These are phyloP conservation scores for Grammomys dolichurus DNA, from an alignment of 2,113 vertebrate genomes.

Conservation along the genomic window DNA sequence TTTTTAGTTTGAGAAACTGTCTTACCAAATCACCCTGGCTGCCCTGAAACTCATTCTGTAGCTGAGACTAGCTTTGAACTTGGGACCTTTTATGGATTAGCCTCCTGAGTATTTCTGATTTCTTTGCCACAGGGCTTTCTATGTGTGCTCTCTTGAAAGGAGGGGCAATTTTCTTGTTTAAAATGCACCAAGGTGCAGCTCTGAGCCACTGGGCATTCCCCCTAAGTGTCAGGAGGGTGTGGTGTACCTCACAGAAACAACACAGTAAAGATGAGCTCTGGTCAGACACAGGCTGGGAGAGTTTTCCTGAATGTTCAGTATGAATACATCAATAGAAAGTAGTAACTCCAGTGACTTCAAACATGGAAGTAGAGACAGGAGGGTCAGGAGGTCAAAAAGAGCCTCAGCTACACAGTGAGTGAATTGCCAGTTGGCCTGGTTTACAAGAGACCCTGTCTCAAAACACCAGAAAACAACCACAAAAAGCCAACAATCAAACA, in stretches of 20 bases:
- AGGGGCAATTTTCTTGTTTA: not conserved
- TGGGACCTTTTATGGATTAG: not conserved
- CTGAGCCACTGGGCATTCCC: fast-evolving
- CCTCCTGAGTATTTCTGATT: not conserved
- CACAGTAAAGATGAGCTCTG: fast-evolving
- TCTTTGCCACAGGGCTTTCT: not conserved
- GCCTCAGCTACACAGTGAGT: not conserved
- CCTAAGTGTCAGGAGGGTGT: too few relatives aligned
- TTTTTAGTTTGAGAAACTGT: not conserved
- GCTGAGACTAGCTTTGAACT: not conserved
- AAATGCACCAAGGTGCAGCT: fast-evolving
- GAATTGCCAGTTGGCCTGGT: too few relatives aligned
- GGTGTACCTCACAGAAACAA: fast-evolving
- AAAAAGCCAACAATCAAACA: not conserved
- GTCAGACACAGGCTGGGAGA: fast-evolving
- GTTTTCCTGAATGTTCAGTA: fast-evolving
- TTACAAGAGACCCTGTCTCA: not conserved
- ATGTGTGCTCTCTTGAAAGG: not conserved
- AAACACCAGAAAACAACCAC: not conserved
- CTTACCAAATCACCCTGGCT: not conserved
- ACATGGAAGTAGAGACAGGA: not conserved
- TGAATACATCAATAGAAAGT: fast-evolving
- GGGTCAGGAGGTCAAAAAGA: not conserved
- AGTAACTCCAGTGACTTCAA: not conserved
- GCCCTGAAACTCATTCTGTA: not conserved